phyloP scores from a whole-genome alignment of 2,797 vertebrate species.

The Lateolabrax maculatus region DNA sequence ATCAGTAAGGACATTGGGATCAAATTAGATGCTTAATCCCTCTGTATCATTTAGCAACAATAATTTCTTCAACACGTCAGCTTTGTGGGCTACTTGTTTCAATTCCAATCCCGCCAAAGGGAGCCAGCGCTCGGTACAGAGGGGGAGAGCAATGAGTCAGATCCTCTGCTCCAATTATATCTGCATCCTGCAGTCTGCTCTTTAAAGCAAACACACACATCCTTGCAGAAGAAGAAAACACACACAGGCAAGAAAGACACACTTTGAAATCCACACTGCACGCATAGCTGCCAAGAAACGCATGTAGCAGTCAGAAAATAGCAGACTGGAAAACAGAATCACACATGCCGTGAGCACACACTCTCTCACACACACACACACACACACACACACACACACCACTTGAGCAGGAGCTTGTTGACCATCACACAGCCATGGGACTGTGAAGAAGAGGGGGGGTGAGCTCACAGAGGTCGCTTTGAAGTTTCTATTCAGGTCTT shows the following conservation, averaged over 20 bases:
- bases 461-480: conserved; percentile 83
- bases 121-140: conserved; percentile 67
- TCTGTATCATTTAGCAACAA: conserved; percentile 75
- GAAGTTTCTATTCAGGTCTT: conserved; percentile 88
- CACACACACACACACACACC: conserved; percentile 60
- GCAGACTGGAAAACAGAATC: conserved; percentile 65
- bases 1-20: conserved; percentile 66
- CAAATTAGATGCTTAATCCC: conserved; percentile 75
- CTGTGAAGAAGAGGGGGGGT: conserved; percentile 57
- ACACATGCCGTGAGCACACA: conserved; percentile 45
- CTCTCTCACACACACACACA: conserved; percentile 50
- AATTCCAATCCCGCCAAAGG: conserved; percentile 61
- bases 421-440: conserved; percentile 76
- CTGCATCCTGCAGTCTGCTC: conserved; percentile 81
- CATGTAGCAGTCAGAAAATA: conserved; percentile 74
- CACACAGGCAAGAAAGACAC: conserved; percentile 57
- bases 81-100: conserved; percentile 73
- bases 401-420: conserved; percentile 80
- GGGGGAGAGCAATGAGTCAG: conserved; percentile 79
- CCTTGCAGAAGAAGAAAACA: conserved; percentile 30
- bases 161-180: conserved; percentile 84
- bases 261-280: conserved; percentile 75
- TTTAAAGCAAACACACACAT: conserved; percentile 62
- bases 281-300: conserved; percentile 68
- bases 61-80: conserved; percentile 71